These are phyloP conservation scores for Sinocyclocheilus anophthalmus DNA, from an alignment of 2,113 vertebrate species.

Conservation along the genomic window DNA sequence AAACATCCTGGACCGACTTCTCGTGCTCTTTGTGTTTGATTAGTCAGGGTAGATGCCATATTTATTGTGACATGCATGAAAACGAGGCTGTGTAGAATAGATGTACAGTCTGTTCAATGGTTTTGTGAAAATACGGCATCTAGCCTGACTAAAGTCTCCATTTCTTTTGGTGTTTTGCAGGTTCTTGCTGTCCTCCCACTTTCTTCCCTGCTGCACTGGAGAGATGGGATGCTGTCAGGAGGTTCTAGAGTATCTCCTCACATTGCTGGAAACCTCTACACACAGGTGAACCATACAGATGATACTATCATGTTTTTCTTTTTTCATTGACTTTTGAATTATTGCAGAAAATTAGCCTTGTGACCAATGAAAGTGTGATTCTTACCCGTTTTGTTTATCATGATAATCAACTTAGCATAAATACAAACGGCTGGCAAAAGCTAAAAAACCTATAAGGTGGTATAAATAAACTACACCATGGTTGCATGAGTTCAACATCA, in stretches of 20 bases:
- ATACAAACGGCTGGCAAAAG: neutral
- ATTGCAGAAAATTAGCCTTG: neutral
- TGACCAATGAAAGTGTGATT: neutral
- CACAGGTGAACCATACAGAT: constrained; percentile 76
- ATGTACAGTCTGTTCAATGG: neutral
- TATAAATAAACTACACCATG: no score
- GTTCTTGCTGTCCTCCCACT: constrained; percentile 77
- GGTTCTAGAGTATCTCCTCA: constrained; percentile 80
- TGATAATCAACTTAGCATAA: neutral
- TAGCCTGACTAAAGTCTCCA: neutral
- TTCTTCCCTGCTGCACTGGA: constrained; percentile 73
- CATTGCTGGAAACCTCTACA: constrained; percentile 68
- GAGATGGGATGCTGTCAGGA: constrained; percentile 68
- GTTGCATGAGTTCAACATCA: no score
- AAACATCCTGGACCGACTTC: neutral
- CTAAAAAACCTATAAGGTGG: neutral
- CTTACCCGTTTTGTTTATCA: neutral
- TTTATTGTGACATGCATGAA: neutral
- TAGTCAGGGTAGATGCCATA: neutral
- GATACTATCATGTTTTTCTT: neutral
- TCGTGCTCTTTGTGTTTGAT: neutral
- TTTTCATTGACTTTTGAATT: neutral
- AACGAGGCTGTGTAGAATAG: neutral
- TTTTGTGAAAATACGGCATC: neutral
- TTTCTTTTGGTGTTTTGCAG: constrained; percentile 66